Conservation (phyloP, 2,888 invertebrate species). For the Mactromeris polynyma region DNA sequence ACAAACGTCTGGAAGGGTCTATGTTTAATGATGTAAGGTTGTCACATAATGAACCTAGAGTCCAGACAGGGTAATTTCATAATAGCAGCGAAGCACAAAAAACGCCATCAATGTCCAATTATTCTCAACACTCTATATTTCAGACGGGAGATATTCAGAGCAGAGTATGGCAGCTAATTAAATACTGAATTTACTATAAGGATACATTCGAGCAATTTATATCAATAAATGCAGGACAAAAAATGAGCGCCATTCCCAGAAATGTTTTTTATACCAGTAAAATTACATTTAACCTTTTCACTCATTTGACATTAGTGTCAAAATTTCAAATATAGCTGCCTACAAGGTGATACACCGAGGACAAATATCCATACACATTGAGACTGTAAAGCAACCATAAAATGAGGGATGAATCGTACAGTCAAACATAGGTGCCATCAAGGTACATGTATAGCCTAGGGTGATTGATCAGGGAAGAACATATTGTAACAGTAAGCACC, state of each 20-base stretch:
- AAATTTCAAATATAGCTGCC: not conserved
- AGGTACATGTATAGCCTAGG: not conserved
- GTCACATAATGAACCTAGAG: constrained; percentile 9
- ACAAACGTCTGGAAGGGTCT: not conserved
- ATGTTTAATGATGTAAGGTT: not conserved
- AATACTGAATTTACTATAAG: not conserved
- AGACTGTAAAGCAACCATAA: not conserved
- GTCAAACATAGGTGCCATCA: not conserved
- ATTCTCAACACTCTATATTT: not conserved
- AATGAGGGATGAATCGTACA: not conserved
- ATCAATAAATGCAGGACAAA: not conserved
- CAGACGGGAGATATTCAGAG: not conserved
- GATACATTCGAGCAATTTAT: not conserved
- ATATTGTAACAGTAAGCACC: not conserved
- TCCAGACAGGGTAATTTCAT: constrained; percentile 31
- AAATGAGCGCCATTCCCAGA: not conserved
- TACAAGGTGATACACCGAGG: not conserved
- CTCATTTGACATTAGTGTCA: not conserved
- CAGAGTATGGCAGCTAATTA: not conserved
- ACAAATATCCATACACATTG: not conserved
- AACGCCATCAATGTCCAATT: constrained; percentile 24
- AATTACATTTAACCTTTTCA: not conserved
- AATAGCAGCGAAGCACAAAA: constrained; percentile 23
- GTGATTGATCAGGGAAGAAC: not conserved
- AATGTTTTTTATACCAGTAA: not conserved